Evolutionary conservation across 92 coral and sea anemone genomes (phyloP), one percentile per base, ranked within the genome.

Genomic region (Isaurus tuberculatus): DNA sequence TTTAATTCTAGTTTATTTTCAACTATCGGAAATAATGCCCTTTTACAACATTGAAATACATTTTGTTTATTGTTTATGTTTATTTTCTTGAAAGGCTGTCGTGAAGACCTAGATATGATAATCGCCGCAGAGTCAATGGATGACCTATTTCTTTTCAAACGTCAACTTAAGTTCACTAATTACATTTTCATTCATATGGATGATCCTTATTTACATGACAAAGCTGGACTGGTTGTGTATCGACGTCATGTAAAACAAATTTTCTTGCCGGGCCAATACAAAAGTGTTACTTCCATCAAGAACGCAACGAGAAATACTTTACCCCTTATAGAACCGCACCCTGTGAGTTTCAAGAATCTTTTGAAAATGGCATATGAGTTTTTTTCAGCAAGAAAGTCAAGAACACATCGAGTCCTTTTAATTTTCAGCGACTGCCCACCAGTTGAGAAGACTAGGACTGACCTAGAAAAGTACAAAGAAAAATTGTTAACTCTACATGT

Each of bases 21-120:
- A n/a, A n/a, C n/a, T n/a, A n/a, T n/a, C n/a, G n/a, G n/a, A n/a
- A n/a, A n/a, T 17, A n/a, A 69, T n/a, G 6, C 27, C 0, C 55
- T 8, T 55, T 55, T 17, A n/a, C n/a, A n/a, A 19, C 25, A 57
- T 6, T 25, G 8, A 10, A 63, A 2, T 28, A 8, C 11, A 9
- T 9, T 63, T 22, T 19, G 13, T 16, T 25, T 5, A 25, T 9
- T 23, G 1, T 16, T 31, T 26, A 26, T 20, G 29, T 6, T 9
- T 46, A 9, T 14, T 75, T 27, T 53, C n/a, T 32, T 53, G 22
- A 6, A 75, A 75, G 81, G 81, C 9, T 75, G 81, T 27, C 10
- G 55, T 7, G 81, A 75, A 8, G 81, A 75, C 14, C 8, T 75
- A 3, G 29, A 55, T 0, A 40, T 75, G 16, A 75, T 75, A n/a